phyloP scores from a whole-genome alignment of 2,113 vertebrate species.

The Glaucomys volans region DNA sequence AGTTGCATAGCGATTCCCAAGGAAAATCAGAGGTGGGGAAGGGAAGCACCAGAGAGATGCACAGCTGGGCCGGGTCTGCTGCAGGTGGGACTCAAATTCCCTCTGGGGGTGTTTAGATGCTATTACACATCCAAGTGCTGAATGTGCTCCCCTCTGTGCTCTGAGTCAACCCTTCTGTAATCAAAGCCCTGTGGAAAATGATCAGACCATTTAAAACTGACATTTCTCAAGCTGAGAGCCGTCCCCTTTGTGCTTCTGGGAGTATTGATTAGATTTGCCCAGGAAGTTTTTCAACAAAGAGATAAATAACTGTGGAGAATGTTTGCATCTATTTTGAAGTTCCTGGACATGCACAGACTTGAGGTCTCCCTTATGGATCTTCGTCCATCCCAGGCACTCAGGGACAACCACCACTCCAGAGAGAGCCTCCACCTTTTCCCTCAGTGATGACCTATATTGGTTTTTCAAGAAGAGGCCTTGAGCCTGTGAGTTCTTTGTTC shows the following conservation, averaged over 20 bases:
- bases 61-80: not conserved
- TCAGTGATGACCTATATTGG: not conserved
- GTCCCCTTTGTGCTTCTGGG: not conserved
- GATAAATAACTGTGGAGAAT: not conserved
- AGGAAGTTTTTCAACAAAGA: not conserved
- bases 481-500: not conserved
- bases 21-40: not conserved
- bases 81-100: not conserved
- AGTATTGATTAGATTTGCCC: constrained; percentile 57
- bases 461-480: constrained; percentile 50
- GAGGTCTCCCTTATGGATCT: not conserved
- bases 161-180: constrained; percentile 10
- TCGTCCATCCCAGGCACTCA: not conserved
- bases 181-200: constrained; percentile 1
- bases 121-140: constrained; percentile 4
- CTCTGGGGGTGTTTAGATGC: not conserved
- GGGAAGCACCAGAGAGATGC: not conserved
- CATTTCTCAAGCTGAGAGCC: constrained; percentile 58
- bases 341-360: not conserved
- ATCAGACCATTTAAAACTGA: constrained; percentile 52
- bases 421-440: not conserved
- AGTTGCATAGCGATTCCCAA: not conserved
- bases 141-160: not conserved
- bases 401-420: not conserved
- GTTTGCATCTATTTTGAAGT: constrained; percentile 54